A percentile compares a stretch with the other conserved stretches of the same genome.
phyloP scores from a whole-genome alignment of 2,113 vertebrate genomes.

The Edolisoma coerulescens region DNA sequence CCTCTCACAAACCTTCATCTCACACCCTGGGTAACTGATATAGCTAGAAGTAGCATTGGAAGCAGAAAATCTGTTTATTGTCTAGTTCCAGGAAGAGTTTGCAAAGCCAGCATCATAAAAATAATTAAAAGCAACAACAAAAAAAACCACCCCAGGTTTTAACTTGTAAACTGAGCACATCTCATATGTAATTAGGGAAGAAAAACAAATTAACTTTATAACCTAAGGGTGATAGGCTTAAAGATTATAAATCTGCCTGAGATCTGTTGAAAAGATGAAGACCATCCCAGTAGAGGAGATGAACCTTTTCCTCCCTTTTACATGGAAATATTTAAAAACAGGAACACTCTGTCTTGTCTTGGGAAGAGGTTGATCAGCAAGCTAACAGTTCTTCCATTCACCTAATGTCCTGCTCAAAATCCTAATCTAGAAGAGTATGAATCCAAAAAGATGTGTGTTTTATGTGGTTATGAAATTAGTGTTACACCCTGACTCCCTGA shows the following conservation, averaged over 20 bases:
- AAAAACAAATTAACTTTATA: slow-evolving; percentile 40
- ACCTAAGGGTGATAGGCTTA: neutral
- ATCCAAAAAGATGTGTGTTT: neutral
- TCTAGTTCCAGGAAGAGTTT: neutral
- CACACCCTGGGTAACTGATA: neutral
- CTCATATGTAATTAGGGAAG: neutral
- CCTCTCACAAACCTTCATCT: neutral
- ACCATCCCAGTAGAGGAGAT: neutral
- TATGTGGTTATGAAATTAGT: neutral
- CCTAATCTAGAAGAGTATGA: neutral
- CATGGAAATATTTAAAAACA: neutral
- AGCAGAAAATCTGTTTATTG: neutral
- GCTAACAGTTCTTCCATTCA: neutral
- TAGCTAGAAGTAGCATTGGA: neutral
- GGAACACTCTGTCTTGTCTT: neutral
- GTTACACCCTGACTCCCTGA: neutral
- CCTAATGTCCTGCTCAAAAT: neutral
- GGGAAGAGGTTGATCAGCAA: neutral
- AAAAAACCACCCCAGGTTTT: neutral
- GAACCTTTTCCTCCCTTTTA: neutral
- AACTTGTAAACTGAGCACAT: neutral
- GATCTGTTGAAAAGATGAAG: neutral
- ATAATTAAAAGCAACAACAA: neutral
- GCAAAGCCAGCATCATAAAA: neutral
- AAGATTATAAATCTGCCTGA: neutral